A percentile compares a stretch with the other conserved stretches of the same genome.
Evolutionary conservation across 1,140 invertebrate genomes (phyloP).

Genomic region (Glomeris maerens): DNA sequence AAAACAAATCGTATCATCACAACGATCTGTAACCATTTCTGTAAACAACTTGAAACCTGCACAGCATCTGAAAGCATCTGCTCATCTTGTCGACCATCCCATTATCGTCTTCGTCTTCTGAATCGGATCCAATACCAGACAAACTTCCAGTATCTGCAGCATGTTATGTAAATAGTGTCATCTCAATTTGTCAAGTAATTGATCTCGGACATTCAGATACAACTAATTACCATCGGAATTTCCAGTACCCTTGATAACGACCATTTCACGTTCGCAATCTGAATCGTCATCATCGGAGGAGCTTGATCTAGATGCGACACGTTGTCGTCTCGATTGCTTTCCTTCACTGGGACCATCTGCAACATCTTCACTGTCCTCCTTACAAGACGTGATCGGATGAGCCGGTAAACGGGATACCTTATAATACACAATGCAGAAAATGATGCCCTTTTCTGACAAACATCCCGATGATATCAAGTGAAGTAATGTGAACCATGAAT

Average conservation of each 20-base stretch:
- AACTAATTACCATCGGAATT: conserved; percentile 27
- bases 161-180: conserved; percentile 4
- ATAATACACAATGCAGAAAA: conserved; percentile 12
- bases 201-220: not conserved
- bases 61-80: conserved; percentile 57
- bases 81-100: conserved; percentile 50
- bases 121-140: conserved; percentile 46
- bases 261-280: conserved; percentile 40
- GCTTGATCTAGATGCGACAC: conserved; percentile 33
- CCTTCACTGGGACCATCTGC: conserved; percentile 21
- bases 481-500: conserved; percentile 40
- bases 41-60: conserved; percentile 20
- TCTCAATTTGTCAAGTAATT: conserved; percentile 3
- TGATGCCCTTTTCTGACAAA: not conserved
- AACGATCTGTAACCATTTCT: not conserved
- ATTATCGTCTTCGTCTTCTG: conserved; percentile 65
- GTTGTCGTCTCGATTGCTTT: conserved; percentile 22
- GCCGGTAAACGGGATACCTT: conserved; percentile 42
- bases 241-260: conserved; percentile 39
- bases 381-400: conserved; percentile 45
- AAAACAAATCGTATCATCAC: not conserved
- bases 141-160: conserved; percentile 22
- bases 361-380: conserved; percentile 25
- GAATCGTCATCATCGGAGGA: conserved; percentile 46
- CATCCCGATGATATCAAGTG: not conserved